Conservation (phyloP, 1,140 invertebrate genomes). For the Eupristina koningsbergeri region DNA sequence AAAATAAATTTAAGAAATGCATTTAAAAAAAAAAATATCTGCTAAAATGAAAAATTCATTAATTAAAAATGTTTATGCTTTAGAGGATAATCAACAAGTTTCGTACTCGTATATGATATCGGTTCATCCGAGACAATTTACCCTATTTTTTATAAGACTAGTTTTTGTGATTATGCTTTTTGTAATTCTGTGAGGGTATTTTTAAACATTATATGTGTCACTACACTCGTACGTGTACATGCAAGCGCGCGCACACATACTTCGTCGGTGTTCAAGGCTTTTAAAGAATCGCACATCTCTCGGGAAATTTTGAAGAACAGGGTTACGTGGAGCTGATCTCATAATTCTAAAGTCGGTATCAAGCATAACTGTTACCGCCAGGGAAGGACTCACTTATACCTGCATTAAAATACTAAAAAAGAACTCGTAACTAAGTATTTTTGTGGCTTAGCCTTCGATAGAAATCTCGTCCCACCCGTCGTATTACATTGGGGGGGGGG, state of each 20-base stretch:
- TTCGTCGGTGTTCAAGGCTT: too few relatives aligned
- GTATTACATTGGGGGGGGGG: background rate
- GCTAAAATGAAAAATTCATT: too few relatives aligned
- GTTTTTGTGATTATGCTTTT: too few relatives aligned
- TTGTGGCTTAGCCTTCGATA: background rate
- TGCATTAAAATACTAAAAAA: background rate
- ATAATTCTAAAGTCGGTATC: background rate
- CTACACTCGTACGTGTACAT: background rate
- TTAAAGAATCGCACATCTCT: background rate
- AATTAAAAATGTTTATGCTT: too few relatives aligned
- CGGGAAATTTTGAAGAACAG: conserved; percentile 41
- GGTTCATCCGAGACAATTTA: too few relatives aligned
- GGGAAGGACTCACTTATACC: background rate
- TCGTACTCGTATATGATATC: too few relatives aligned
- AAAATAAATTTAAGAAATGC: too few relatives aligned
- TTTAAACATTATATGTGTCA: background rate
- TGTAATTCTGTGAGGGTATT: too few relatives aligned
- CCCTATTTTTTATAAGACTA: too few relatives aligned
- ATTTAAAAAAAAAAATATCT: too few relatives aligned
- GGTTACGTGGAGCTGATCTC: background rate
- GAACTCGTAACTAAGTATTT: background rate
- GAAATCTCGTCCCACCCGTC: background rate
- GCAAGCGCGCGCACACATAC: too few relatives aligned
- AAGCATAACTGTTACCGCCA: background rate
- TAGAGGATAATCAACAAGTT: too few relatives aligned